Evolutionary conservation across 2,797 vertebrate species (phyloP).

Genomic region (Parauchenoglanis punctatus): DNA sequence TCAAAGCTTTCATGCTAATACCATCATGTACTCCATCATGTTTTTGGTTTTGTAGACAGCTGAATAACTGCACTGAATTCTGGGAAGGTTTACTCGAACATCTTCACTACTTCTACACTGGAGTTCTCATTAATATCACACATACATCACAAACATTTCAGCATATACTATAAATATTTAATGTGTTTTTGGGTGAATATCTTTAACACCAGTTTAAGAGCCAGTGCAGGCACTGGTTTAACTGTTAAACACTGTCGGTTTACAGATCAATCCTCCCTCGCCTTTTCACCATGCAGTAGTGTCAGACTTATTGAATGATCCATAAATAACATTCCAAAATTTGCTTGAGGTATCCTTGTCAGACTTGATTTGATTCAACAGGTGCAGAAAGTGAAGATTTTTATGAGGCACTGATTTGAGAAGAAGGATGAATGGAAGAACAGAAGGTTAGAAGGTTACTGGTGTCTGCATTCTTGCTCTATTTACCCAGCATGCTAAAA

Average conservation of each 20-base stretch:
- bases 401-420: background rate
- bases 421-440: background rate
- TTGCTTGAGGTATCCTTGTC: conserved; percentile 1
- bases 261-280: background rate
- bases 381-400: background rate
- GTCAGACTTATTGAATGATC: background rate
- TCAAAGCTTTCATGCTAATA: background rate
- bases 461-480: background rate
- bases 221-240: background rate
- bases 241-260: background rate
- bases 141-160: background rate
- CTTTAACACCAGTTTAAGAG: background rate
- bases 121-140: background rate
- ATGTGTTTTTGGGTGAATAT: background rate
- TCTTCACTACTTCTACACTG: background rate
- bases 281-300: background rate
- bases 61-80: background rate
- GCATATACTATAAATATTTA: background rate
- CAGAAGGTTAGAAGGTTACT: conserved; percentile 12
- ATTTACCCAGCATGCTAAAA: background rate
- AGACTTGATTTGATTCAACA: background rate
- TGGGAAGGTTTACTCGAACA: background rate
- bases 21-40: background rate
- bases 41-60: no score
- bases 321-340: background rate